Evolutionary conservation across 1,140 invertebrate species (phyloP), one percentile per base, ranked within the genome.

Genomic region (Hesperophylax magnus): DNA sequence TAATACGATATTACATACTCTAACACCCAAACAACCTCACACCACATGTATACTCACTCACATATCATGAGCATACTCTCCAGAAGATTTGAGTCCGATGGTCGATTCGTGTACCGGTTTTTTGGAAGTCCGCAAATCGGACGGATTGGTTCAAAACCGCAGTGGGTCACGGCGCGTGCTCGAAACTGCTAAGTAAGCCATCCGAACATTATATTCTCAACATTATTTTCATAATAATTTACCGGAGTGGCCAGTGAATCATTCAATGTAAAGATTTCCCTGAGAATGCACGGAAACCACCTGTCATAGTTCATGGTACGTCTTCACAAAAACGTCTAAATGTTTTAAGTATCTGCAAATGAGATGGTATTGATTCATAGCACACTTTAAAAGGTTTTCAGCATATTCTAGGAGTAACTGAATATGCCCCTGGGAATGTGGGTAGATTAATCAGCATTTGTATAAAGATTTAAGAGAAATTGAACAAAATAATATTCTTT

Each of bases 111-210:
- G 54, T 58, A 75, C 71, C 71, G 71, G 71, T 75, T 75, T 75
- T 54, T 75, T 18, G 17, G 71, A 75, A 75, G 52, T 75, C 71
- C 71, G 71, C 71, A 27, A 75, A 75, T 24, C 53, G 53, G 47
- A 54, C 71, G 52, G 27, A 58, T 58, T 53, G 53, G 54, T 54
- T 24, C 22, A 27, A 58, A 8, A 20, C 71, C 15, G 71, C 71
- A 75, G 71, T 75, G 71, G 71, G 71, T 75, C 71, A 75, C 52
- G 71, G 22, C 52, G 54, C 11, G 20, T 18, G 67, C 67, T 22
- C 9, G 31, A 2, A 56, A 31, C 71, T 31, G 52, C 22, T 75
- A 75, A 75, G 71, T 75, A 58, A 58, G 71, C 71, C 71, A 75
- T 58, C 53, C 52, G 71, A 71, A 17, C 67, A 20, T 20, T 24